Evolutionary conservation across 2,113 vertebrate species (phyloP).

Genomic region (Grammomys dolichurus): DNA sequence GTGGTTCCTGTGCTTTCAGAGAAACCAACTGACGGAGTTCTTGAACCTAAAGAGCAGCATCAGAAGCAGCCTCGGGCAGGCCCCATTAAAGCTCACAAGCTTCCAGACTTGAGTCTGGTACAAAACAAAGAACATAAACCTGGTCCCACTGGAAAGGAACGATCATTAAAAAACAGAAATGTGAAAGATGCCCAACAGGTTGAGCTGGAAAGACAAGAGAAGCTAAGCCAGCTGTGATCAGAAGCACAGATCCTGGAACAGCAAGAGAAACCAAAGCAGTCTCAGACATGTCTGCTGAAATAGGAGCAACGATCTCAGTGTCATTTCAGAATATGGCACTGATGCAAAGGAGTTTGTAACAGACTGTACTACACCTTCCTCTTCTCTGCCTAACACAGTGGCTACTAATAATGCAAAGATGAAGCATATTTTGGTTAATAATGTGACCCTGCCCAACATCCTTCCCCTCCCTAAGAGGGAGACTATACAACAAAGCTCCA

Average conservation of each 20-base stretch:
- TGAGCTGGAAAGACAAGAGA: constrained; percentile 94
- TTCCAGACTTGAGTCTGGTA: constrained; percentile 94
- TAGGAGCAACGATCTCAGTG: constrained; percentile 96
- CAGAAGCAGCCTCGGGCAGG: constrained; percentile 97
- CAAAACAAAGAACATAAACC: constrained; percentile 99
- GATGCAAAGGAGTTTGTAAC: constrained; percentile 97
- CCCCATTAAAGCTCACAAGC: constrained; percentile 98
- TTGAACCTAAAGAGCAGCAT: constrained; percentile 98
- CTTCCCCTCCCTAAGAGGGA: constrained; percentile 95
- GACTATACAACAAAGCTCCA: constrained; percentile 96
- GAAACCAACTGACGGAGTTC: constrained; percentile 92
- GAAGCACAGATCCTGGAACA: constrained; percentile 91
- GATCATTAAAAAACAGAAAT: constrained; percentile 97
- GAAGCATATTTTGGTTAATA: constrained; percentile 96
- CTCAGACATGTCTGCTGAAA: constrained; percentile 93
- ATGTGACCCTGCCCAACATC: constrained; percentile 96
- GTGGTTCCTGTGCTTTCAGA: constrained; percentile 92
- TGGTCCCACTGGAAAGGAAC: constrained; percentile 98
- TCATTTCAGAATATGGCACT: constrained; percentile 92
- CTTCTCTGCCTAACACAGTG: constrained; percentile 95
- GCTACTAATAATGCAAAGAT: constrained; percentile 95
- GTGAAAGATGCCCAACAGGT: constrained; percentile 95
- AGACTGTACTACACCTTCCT: constrained; percentile 97
- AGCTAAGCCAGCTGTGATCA: constrained; percentile 86
- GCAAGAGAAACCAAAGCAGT: constrained; percentile 91